A percentile compares a stretch with the other conserved stretches of the same genome.
Evolutionary conservation across 2,797 vertebrate genomes (phyloP).

Genomic region (Leucoraja ocellata): DNA sequence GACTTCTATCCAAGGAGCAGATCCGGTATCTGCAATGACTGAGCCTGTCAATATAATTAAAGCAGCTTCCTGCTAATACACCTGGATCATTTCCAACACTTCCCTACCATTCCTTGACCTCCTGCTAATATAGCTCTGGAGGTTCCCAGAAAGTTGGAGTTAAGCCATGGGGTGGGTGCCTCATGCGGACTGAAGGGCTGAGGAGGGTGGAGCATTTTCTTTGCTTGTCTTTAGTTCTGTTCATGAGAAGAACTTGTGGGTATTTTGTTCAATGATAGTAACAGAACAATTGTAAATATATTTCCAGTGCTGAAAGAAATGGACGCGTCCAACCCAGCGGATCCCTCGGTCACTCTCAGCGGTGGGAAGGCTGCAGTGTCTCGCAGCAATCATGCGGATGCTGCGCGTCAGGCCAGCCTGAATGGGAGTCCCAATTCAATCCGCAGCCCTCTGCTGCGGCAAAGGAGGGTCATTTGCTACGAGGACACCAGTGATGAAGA

Average conservation of each 20-base stretch:
- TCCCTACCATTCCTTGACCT: background rate
- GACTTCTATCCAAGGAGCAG: background rate
- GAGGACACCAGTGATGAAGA: constrained; percentile 67
- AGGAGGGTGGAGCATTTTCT: background rate
- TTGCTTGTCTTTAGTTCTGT: background rate
- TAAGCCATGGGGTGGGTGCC: background rate
- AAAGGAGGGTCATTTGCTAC: constrained; percentile 67
- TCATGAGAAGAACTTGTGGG: background rate
- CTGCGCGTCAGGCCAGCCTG: constrained; percentile 55
- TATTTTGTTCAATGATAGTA: background rate
- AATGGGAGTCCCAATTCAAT: constrained; percentile 62
- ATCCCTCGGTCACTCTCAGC: constrained; percentile 44
- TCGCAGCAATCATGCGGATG: constrained; percentile 51
- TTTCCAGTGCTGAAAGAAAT: constrained; percentile 53
- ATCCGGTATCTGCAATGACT: background rate
- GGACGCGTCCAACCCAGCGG: constrained; percentile 51
- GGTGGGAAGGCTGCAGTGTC: constrained; percentile 47
- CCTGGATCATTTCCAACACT: no score
- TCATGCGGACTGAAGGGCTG: background rate
- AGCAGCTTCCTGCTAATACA: background rate
- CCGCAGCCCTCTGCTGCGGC: constrained; percentile 78
- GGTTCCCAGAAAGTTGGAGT: background rate
- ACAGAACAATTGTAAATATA: background rate
- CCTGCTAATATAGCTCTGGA: background rate
- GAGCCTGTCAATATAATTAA: background rate